Percentiles rank a stretch among this genome's conserved stretches.
Conservation (phyloP, 2,888 invertebrate species). For the Ommatoiulus sabulosus region DNA sequence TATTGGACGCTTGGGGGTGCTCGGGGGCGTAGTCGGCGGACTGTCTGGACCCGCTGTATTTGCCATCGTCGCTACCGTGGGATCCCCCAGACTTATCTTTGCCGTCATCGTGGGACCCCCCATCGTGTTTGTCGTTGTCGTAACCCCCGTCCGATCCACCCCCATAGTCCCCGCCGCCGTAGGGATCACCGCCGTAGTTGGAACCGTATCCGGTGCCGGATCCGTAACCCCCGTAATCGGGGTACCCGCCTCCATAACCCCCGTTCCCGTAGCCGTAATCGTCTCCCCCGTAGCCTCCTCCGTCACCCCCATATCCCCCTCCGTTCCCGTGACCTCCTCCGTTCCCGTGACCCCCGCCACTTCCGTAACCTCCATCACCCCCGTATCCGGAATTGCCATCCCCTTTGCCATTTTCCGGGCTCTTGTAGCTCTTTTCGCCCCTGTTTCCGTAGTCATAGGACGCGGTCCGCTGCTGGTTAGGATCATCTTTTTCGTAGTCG, state of each 20-base stretch:
- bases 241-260: neutral
- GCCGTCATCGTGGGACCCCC: neutral
- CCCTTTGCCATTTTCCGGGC: neutral
- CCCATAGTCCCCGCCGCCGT: conserved; percentile 31
- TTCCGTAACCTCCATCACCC: conserved; percentile 12
- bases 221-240: neutral
- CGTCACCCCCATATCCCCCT: conserved; percentile 13
- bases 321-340: neutral
- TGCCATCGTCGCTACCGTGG: conserved; percentile 29
- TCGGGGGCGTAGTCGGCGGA: neutral
- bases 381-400: neutral
- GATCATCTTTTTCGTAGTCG: conserved; percentile 56
- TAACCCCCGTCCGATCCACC: conserved; percentile 1
- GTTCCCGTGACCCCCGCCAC: neutral
- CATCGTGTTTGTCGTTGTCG: neutral
- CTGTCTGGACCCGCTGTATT: conserved; percentile 50
- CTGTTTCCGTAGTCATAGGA: conserved; percentile 54
- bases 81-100: conserved; percentile 38
- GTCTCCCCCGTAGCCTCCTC: conserved; percentile 42
- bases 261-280: conserved; percentile 44
- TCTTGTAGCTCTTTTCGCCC: conserved; percentile 50
- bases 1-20: conserved; percentile 38
- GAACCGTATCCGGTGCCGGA: conserved; percentile 18
- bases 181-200: neutral
- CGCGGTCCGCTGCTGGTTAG: conserved; percentile 42